phyloP scores from a whole-genome alignment of 2,888 invertebrate species.

The Leucophora obtusa region DNA sequence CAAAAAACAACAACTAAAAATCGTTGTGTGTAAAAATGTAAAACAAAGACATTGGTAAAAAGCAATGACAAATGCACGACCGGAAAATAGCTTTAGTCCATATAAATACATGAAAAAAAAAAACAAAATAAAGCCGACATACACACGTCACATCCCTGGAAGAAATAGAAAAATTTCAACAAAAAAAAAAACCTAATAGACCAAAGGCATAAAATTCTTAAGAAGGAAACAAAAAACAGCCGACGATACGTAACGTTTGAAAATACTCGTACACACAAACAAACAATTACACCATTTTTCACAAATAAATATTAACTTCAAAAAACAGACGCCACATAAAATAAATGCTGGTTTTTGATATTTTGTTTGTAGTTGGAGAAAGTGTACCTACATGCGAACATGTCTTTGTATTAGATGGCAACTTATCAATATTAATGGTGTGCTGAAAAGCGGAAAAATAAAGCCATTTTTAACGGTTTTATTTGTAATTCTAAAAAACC shows the following conservation, averaged over 20 bases:
- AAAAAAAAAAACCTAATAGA: conserved; percentile 29
- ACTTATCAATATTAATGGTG: conserved; percentile 57
- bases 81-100: conserved; percentile 57
- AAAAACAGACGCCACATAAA: conserved; percentile 50
- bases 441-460: conserved; percentile 59
- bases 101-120: conserved; percentile 52
- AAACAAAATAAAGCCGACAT: conserved; percentile 9
- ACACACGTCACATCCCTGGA: conserved; percentile 48
- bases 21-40: conserved; percentile 2
- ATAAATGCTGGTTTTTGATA: conserved; percentile 41
- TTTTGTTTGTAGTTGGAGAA: no score
- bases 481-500: neutral
- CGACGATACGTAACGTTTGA: conserved; percentile 29
- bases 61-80: conserved; percentile 62
- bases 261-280: neutral
- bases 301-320: conserved; percentile 13
- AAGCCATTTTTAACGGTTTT: conserved; percentile 46
- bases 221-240: conserved; percentile 13
- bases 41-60: conserved; percentile 38
- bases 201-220: conserved; percentile 33
- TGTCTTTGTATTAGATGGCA: conserved; percentile 21
- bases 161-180: conserved; percentile 20
- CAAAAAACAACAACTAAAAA: neutral
- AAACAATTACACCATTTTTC: conserved; percentile 14
- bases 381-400: neutral